Percentiles rank a stretch among this genome's conserved stretches.
Conservation (phyloP, 2,888 invertebrate species). For the Microctonus hyperodae region DNA sequence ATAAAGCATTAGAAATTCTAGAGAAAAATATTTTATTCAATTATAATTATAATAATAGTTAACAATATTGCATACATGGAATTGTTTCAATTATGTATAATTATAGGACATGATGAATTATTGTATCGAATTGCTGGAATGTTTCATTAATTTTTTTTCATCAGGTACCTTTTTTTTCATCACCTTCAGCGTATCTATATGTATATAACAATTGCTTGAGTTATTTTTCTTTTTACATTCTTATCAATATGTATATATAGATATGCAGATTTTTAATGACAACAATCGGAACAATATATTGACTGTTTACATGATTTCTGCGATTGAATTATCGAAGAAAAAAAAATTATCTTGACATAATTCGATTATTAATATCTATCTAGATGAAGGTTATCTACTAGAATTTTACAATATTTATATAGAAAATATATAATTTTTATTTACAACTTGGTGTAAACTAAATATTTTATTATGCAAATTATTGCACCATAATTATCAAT, state of each 20-base stretch:
- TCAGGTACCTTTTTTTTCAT: background rate
- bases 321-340: background rate
- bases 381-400: background rate
- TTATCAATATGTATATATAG: background rate
- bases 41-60: background rate
- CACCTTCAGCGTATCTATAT: background rate
- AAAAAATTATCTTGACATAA: background rate
- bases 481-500: background rate
- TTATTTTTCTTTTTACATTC: background rate
- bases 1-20: background rate
- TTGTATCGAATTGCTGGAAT: background rate
- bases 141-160: background rate
- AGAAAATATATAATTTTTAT: background rate
- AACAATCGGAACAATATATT: background rate
- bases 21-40: background rate
- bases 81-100: slow-evolving; percentile 2
- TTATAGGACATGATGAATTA: background rate
- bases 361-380: background rate
- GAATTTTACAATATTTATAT: background rate
- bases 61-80: background rate
- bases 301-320: background rate
- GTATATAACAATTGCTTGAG: background rate
- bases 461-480: background rate
- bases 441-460: background rate
- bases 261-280: background rate